Evolutionary conservation across 2,888 invertebrate genomes (phyloP).

Genomic region (Galeruca laticollis): DNA sequence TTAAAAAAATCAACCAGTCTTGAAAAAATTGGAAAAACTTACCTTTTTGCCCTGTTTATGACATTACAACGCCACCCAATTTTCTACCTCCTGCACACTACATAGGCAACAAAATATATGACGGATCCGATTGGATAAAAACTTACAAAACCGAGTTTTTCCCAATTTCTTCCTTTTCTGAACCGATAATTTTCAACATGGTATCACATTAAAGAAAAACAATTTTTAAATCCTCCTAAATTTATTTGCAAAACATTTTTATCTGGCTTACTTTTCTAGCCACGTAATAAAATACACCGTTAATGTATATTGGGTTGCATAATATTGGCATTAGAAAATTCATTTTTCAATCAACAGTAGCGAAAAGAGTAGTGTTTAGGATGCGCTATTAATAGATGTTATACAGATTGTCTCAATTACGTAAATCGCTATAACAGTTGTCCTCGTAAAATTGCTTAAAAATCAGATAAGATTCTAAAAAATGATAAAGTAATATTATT

Average conservation of each 20-base stretch:
- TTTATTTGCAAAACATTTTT: slow-evolving; percentile 40
- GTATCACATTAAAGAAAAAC: not conserved
- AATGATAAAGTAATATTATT: too few species aligned
- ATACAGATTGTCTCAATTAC: slow-evolving; percentile 14
- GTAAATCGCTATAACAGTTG: not conserved
- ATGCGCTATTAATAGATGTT: not conserved
- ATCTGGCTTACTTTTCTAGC: slow-evolving; percentile 45
- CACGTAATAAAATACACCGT: slow-evolving; percentile 57
- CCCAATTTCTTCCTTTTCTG: not conserved
- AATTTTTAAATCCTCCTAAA: not conserved
- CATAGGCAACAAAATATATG: slow-evolving; percentile 52
- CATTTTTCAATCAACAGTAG: slow-evolving; percentile 11
- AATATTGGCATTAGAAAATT: slow-evolving; percentile 35
- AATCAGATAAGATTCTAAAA: too few species aligned
- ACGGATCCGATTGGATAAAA: slow-evolving; percentile 45
- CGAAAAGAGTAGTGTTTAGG: not conserved
- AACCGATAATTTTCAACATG: not conserved
- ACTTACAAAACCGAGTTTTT: slow-evolving; percentile 20
- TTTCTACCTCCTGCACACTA: slow-evolving; percentile 74
- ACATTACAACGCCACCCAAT: slow-evolving; percentile 85
- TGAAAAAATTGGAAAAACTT: slow-evolving; percentile 69
- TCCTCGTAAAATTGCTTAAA: not conserved
- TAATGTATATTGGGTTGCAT: slow-evolving; percentile 56
- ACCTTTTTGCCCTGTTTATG: slow-evolving; percentile 82
- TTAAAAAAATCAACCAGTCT: slow-evolving; percentile 22